Percentiles rank a stretch among this genome's conserved stretches.
These are phyloP conservation scores for Xerus rutilus DNA, from an alignment of 2,797 vertebrate species.

Conservation along the genomic window DNA sequence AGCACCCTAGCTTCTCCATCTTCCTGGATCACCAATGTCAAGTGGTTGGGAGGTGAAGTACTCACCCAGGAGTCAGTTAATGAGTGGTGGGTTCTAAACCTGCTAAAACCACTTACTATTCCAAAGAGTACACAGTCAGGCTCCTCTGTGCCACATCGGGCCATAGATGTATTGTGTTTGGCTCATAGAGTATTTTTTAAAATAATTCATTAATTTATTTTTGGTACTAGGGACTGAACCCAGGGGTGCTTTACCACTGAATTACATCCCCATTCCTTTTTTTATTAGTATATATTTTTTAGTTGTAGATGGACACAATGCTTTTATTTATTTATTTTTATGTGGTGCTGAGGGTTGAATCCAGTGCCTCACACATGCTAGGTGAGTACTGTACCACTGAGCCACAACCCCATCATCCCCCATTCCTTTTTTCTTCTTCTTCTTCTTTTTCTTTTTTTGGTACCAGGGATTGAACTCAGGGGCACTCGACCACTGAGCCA, in stretches of 20 bases:
- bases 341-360: no score
- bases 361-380: no score
- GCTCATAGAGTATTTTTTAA: not conserved
- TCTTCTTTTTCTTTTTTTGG: no score
- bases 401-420: no score
- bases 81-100: not conserved
- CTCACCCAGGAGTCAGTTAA: not conserved
- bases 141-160: accelerated
- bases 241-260: no score
- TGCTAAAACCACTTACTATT: no score
- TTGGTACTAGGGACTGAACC: not conserved
- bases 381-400: no score
- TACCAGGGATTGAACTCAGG: not conserved
- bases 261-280: no score
- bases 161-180: not conserved
- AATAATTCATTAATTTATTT: not conserved
- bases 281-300: no score
- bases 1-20: not conserved
- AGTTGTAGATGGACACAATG: no score
- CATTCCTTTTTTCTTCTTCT: not conserved
- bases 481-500: not conserved
- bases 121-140: not conserved
- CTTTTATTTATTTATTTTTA: no score
- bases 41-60: not conserved
- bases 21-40: not conserved